Base-by-base conservation (phyloP, 2,113 vertebrate species). In the Stictonetta naevosa region DNA sequence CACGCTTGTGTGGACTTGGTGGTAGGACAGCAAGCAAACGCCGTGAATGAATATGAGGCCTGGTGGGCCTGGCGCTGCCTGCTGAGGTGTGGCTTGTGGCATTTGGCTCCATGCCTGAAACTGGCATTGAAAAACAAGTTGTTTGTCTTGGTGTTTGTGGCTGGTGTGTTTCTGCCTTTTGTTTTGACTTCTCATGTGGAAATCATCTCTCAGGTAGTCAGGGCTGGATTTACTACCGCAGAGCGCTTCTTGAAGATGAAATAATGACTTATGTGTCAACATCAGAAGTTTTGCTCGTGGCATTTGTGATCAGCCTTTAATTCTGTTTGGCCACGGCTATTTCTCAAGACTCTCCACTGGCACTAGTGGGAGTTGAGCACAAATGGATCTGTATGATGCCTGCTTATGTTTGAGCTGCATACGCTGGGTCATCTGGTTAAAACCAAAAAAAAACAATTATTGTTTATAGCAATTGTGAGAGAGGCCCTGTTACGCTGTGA, bases 391-490 rank as follows among this genome's bases (percentile, higher is more conserved):
- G 20, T 76, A 11, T 76, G 76, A 76, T 59, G 68, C 53, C 44
- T 83, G 13, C 2, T 1, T 87, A 40, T 3, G 1, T 83, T 80
- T 86, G 46, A 81, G 63, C 72, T 80, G 75, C 62, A 22, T 77
- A 18, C 5, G 1, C 38, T 62, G 75, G 59, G 25, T 76, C 58
- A 90, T 91, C 44, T 81, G 77, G 78, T 87, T 93, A 85, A 87
- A 79, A 72, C 34, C 10, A 81, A 58, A 66, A 83, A 73, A 12
- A 4, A 48, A 14, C 21, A 73, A 79, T 26, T 72, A 36, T 12
- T 90, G 48, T 76, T 95, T 87, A 48, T 91, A 25, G 58, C 38
- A 76, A 22, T 50, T 84, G 62, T 25, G 38, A 76, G 80, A 84
- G 48, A 58, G 72, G 13, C 14, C 31, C 5, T 74, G 3, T 88